Percentiles rank a stretch among this genome's conserved stretches.
These are phyloP conservation scores for Paramisgurnus dabryanus DNA, from an alignment of 2,113 vertebrate genomes.

Conservation along the genomic window DNA sequence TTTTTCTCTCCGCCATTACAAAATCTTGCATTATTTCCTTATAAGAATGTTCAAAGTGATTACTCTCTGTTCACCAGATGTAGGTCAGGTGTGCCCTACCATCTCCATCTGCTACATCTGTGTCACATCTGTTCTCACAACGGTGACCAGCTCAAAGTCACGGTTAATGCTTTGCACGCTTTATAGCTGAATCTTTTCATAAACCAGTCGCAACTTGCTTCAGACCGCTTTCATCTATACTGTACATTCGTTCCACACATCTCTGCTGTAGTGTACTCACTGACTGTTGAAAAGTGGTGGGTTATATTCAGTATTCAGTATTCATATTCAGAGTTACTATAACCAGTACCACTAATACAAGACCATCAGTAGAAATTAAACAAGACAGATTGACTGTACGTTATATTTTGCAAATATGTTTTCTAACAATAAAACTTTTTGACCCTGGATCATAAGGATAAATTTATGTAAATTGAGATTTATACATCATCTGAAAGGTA, in stretches of 20 bases:
- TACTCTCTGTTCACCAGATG: not conserved
- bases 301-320: not conserved
- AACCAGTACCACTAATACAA: too few species aligned
- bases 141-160: not conserved
- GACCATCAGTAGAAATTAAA: too few species aligned
- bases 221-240: not conserved
- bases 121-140: not conserved
- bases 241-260: not conserved
- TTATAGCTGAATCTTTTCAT: not conserved
- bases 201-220: not conserved
- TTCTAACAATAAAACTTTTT: too few species aligned
- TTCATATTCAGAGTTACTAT: too few species aligned
- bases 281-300: not conserved
- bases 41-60: not conserved
- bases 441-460: too few species aligned
- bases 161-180: not conserved
- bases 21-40: not conserved
- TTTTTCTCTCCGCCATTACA: not conserved
- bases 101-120: not conserved
- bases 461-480: too few species aligned
- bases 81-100: not conserved
- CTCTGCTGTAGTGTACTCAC: not conserved
- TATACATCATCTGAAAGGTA: too few species aligned
- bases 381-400: too few species aligned
- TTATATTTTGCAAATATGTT: too few species aligned